Percentiles rank a stretch among this genome's conserved stretches.
Evolutionary conservation across 2,113 vertebrate species (phyloP).

Genomic region (Scopus umbretta): DNA sequence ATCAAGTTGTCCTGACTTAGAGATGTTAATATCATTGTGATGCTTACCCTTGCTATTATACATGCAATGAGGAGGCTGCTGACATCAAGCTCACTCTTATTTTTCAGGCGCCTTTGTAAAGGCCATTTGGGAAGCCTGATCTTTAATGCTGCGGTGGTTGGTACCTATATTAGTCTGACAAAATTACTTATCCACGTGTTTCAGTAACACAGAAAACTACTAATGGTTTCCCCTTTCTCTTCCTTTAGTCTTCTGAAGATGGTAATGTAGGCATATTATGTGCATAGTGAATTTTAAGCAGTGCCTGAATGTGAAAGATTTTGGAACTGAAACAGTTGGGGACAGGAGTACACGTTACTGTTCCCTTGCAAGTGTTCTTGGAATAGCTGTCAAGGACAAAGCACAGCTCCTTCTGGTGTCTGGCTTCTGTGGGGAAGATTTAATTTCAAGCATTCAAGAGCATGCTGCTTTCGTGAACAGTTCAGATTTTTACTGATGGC

Average conservation of each 20-base stretch:
- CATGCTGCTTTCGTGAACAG: slow-evolving; percentile 18
- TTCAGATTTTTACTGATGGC: slow-evolving; percentile 44
- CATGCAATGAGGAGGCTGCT: not conserved
- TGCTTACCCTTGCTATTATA: not conserved
- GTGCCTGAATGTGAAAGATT: slow-evolving; percentile 5
- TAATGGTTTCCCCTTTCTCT: not conserved
- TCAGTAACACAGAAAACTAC: not conserved
- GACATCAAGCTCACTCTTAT: not conserved
- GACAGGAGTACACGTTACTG: not conserved
- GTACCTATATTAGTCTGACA: not conserved
- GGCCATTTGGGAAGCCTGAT: not conserved
- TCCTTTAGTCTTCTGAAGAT: not conserved
- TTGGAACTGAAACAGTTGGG: slow-evolving; percentile 20
- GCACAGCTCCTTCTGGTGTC: slow-evolving; percentile 45
- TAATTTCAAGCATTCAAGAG: not conserved
- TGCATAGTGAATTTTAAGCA: slow-evolving; percentile 32
- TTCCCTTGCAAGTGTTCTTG: slow-evolving; percentile 45
- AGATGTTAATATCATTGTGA: not conserved
- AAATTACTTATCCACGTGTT: not conserved
- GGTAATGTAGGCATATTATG: not conserved
- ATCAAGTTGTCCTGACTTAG: not conserved
- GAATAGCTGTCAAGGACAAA: slow-evolving; percentile 46
- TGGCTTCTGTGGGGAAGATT: slow-evolving; percentile 31
- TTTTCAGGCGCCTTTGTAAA: not conserved
- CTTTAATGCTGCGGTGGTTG: not conserved